Percentiles rank a stretch among this genome's conserved stretches.
These are phyloP conservation scores for Chloromyia formosa DNA, from an alignment of 2,888 invertebrate genomes.

Conservation along the genomic window DNA sequence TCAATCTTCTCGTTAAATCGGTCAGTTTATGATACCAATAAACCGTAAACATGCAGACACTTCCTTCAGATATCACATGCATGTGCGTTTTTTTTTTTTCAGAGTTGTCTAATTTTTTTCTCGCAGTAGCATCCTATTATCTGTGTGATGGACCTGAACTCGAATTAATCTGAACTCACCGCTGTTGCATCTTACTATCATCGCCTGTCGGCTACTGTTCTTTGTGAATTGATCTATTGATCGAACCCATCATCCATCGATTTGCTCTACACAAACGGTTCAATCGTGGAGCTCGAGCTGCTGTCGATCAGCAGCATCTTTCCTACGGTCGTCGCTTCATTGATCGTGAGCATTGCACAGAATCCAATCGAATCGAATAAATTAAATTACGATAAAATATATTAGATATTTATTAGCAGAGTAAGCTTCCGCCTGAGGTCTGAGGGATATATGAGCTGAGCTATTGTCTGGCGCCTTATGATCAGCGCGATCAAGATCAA, in stretches of 20 bases:
- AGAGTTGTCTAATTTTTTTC: no score
- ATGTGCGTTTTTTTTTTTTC: no score
- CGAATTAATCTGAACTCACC: background rate
- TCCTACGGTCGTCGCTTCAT: background rate
- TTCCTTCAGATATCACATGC: no score
- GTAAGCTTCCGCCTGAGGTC: background rate
- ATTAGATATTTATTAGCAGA: background rate
- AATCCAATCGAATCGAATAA: conserved; percentile 39
- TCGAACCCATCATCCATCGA: conserved; percentile 15
- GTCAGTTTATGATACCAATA: no score
- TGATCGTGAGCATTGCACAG: background rate
- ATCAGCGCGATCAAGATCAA: conserved; percentile 10
- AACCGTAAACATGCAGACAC: no score
- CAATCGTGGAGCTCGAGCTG: background rate
- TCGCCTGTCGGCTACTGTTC: conserved; percentile 9
- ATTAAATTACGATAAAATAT: conserved; percentile 45
- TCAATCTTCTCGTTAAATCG: no score
- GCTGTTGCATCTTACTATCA: conserved; percentile 6
- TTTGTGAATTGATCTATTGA: conserved; percentile 28
- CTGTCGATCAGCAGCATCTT: conserved; percentile 29
- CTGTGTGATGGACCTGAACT: no score
- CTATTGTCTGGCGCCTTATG: conserved; percentile 47
- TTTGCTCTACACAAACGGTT: background rate
- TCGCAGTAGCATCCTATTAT: no score
- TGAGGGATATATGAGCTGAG: conserved; percentile 46